Percentiles rank a stretch among this genome's conserved stretches.
These are phyloP conservation scores for Alauda arvensis DNA, from an alignment of 2,797 vertebrate species.

Conservation along the genomic window DNA sequence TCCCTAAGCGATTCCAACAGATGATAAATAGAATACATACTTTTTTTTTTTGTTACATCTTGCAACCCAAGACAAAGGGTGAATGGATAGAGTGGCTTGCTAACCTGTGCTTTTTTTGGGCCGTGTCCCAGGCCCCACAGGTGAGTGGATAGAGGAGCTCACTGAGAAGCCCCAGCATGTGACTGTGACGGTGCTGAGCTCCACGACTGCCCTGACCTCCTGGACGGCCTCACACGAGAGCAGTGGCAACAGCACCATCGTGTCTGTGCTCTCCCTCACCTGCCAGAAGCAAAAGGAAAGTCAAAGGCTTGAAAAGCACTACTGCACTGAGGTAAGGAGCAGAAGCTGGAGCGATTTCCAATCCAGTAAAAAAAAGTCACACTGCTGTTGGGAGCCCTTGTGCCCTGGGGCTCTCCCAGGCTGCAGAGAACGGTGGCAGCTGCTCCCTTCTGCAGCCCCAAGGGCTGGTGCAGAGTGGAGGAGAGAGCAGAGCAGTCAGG, in stretches of 20 bases:
- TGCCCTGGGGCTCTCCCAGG: too few relatives aligned
- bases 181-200: constrained; percentile 78
- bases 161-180: constrained; percentile 84
- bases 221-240: constrained; percentile 79
- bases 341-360: background rate
- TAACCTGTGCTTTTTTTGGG: constrained; percentile 16
- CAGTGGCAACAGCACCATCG: constrained; percentile 78
- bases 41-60: too few relatives aligned
- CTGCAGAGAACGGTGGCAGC: background rate
- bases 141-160: constrained; percentile 87
- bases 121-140: constrained; percentile 70
- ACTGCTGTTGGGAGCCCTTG: fast-evolving
- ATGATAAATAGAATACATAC: too few relatives aligned
- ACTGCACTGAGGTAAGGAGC: constrained; percentile 83
- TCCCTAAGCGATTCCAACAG: too few relatives aligned
- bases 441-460: background rate
- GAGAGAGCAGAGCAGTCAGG: background rate
- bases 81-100: background rate
- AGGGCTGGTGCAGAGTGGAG: background rate
- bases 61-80: too few relatives aligned
- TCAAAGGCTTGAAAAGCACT: constrained; percentile 89
- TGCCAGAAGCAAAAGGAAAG: constrained; percentile 87
- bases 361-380: too few relatives aligned
- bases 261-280: constrained; percentile 89
- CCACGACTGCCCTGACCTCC: constrained; percentile 83